A percentile compares a stretch with the other conserved stretches of the same genome.
Conservation (phyloP, 1,140 invertebrate species). For the Chlorops oryzae region DNA sequence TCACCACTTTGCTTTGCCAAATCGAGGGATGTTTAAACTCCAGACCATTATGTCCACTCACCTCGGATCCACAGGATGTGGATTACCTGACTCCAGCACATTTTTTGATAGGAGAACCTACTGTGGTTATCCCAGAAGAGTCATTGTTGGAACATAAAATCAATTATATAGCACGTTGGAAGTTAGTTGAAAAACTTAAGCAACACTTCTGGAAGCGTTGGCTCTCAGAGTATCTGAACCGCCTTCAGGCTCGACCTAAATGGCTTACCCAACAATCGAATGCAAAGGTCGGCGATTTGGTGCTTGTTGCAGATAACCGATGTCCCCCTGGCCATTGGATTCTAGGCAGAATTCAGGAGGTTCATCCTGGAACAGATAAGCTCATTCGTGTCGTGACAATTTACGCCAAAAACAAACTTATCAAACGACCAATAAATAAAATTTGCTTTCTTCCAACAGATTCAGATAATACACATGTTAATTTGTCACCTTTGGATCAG, state of each 20-base stretch:
- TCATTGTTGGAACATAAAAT: neutral
- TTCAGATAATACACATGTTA: too few species aligned
- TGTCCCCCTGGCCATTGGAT: too few species aligned
- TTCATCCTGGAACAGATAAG: too few species aligned
- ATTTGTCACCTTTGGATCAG: too few species aligned
- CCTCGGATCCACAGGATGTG: constrained; percentile 20
- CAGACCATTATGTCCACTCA: constrained; percentile 17
- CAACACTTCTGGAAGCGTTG: constrained; percentile 21
- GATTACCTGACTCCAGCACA: constrained; percentile 23
- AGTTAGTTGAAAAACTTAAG: constrained; percentile 18
- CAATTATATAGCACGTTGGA: constrained; percentile 18
- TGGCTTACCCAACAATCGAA: neutral
- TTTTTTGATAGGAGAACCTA: constrained; percentile 24
- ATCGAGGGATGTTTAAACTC: constrained; percentile 31
- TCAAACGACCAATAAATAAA: too few species aligned
- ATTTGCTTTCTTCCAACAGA: too few species aligned
- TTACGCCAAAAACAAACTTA: too few species aligned
- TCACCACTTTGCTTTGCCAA: constrained; percentile 19
- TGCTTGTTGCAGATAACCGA: neutral
- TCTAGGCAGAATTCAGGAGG: too few species aligned
- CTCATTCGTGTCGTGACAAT: too few species aligned
- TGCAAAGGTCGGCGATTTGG: neutral
- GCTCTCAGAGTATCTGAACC: constrained; percentile 20
- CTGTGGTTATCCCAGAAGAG: constrained; percentile 8
- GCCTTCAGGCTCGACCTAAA: too few species aligned